Evolutionary conservation across 2,797 vertebrate species (phyloP), one percentile per base, ranked within the genome.

Genomic region (Paramormyrops hopkinsi): DNA sequence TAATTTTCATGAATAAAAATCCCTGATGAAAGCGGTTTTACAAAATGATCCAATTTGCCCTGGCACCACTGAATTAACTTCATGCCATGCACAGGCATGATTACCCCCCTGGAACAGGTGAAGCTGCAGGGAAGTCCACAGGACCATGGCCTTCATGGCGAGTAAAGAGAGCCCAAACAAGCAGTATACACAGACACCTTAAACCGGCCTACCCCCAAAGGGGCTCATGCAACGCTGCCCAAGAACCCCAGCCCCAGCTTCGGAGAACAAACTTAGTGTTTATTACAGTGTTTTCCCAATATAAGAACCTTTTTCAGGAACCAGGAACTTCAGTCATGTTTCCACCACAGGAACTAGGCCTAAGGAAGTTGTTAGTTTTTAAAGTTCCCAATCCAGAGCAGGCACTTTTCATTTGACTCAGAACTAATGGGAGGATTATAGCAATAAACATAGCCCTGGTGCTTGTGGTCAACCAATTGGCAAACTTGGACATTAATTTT

Each of bases 101-200:
- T 17, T 86, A 3, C 8, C 4, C 29, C 7, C 73, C 33, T 14
- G 11, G 76, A 84, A 90, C 22, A 44, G 14, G 59, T 79, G 11
- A 73, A 46, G 56, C 56, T 22, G 22, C 59, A 73, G 50, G 33
- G 83, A 48, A 33, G 82, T 82, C 14, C 19, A 29, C 17, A 54
- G 91, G 89, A 41, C 62, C 86, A 82, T 87, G 90, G 90, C 41
- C 59, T 9, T 65, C 59, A 29, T 22, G 59, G 2, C 0, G 22
- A 29, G 9, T 11, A 22, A 7, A 65, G 7, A 22, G 59, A 25
- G 22, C 7, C 3, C n/a, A 65, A 65, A 29, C n/a, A 29, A 11
- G 7, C n/a, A 65, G 59, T 9, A 65, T n/a, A 65, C 22, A 29
- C 3, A 7, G 22, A 22, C 3, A n/a, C 8, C 59, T 22, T 8